Percentiles rank a stretch among this genome's conserved stretches.
Conservation (phyloP, 2,113 vertebrate species). For the Hypomesus transpacificus region DNA sequence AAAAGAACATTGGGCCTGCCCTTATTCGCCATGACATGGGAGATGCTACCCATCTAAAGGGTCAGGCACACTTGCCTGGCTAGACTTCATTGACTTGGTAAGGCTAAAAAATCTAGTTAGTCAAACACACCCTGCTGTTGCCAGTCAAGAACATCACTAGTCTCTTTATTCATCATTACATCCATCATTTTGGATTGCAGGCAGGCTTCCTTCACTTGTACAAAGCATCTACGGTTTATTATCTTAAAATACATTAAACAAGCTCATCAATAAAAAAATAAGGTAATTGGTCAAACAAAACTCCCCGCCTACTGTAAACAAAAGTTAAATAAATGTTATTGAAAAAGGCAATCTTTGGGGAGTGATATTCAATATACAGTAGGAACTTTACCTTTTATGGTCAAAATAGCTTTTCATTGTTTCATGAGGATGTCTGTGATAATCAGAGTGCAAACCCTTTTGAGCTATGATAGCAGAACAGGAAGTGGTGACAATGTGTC, state of each 20-base stretch:
- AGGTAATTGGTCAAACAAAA: too few species aligned
- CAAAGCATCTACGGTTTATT: too few species aligned
- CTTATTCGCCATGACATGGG: constrained; percentile 14
- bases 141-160: constrained; percentile 24
- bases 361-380: too few species aligned
- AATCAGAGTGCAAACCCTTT: not conserved
- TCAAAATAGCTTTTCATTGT: not conserved
- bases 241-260: too few species aligned
- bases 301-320: too few species aligned
- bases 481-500: constrained; percentile 92
- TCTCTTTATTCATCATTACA: constrained; percentile 29
- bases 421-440: constrained; percentile 23
- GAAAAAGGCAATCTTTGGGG: too few species aligned
- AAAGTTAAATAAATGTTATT: too few species aligned
- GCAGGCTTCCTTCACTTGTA: too few species aligned
- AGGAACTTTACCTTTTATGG: too few species aligned
- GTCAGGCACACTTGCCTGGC: constrained; percentile 38
- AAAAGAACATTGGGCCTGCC: constrained; percentile 50
- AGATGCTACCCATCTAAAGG: constrained; percentile 48
- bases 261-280: too few species aligned
- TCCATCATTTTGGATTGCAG: not conserved
- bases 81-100: constrained; percentile 47
- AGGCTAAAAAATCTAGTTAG: constrained; percentile 48
- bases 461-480: constrained; percentile 78
- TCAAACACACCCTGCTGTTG: constrained; percentile 43